Conservation (phyloP, 2,797 vertebrate species). For the Molossus molossus region DNA sequence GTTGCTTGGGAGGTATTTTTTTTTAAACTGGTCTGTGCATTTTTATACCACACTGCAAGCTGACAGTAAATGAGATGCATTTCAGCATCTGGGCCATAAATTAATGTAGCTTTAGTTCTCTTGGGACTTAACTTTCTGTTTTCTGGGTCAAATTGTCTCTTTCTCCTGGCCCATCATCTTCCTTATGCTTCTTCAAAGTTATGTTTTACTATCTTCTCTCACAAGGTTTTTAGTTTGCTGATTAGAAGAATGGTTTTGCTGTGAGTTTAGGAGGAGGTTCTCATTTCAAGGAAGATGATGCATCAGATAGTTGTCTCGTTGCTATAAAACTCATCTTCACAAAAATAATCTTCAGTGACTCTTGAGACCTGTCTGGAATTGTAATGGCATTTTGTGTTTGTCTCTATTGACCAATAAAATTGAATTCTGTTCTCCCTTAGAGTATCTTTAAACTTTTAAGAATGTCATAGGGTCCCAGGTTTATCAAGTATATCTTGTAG, state of each 20-base stretch:
- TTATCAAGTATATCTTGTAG: conserved; percentile 7
- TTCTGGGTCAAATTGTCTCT: background rate
- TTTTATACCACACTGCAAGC: conserved; percentile 7
- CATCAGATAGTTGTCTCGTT: conserved; percentile 12
- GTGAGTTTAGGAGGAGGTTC: background rate
- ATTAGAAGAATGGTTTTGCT: conserved; percentile 24
- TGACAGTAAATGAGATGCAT: conserved; percentile 43
- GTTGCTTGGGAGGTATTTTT: conserved; percentile 9
- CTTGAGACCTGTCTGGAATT: conserved; percentile 39
- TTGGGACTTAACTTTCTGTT: conserved; percentile 21
- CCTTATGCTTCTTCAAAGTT: conserved; percentile 32
- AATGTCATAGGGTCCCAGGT: background rate
- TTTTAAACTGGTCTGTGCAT: background rate
- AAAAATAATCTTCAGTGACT: conserved; percentile 30
- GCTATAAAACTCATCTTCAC: background rate
- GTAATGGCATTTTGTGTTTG: conserved; percentile 38
- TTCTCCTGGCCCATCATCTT: background rate
- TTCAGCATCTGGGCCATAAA: background rate
- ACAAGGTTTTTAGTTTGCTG: conserved; percentile 23
- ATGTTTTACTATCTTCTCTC: conserved; percentile 14
- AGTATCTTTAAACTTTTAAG: conserved; percentile 53
- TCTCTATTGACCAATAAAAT: conserved; percentile 22
- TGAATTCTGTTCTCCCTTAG: background rate
- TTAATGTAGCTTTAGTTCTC: background rate
- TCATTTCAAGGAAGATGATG: conserved; percentile 48